Conservation (phyloP, 2,888 invertebrate genomes). For the Morpho achilles region DNA sequence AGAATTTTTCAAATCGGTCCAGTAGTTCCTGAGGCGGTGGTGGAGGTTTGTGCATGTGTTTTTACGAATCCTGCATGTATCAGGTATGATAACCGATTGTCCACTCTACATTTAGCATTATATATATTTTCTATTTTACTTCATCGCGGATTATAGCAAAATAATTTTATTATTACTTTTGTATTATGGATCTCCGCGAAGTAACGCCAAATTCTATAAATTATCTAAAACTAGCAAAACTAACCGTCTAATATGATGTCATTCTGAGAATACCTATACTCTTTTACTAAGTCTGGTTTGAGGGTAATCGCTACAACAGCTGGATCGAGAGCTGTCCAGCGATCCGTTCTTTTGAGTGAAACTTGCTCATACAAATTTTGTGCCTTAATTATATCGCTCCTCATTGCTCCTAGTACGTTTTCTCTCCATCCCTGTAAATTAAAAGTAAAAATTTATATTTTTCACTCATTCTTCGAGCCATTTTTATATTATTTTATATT, state of each 20-base stretch:
- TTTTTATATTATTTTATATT: not conserved
- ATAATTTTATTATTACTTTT: no score
- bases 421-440: constrained; percentile 51
- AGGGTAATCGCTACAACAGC: constrained; percentile 48
- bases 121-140: no score
- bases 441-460: not conserved
- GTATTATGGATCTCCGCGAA: no score
- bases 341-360: constrained; percentile 32
- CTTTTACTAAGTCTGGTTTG: constrained; percentile 47
- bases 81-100: no score
- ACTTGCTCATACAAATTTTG: constrained; percentile 55
- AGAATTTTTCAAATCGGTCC: no score
- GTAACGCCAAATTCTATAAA: no score
- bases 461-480: no score
- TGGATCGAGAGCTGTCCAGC: constrained; percentile 57
- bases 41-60: no score
- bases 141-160: no score
- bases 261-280: constrained; percentile 56
- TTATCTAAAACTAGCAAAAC: constrained; percentile 4
- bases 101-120: no score
- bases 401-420: constrained; percentile 47
- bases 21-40: no score
- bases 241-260: constrained; percentile 57
- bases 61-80: no score
- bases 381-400: constrained; percentile 51